Evolutionary conservation across 2,797 vertebrate genomes (phyloP).

Genomic region (Sternarchorhynchus goeldii): DNA sequence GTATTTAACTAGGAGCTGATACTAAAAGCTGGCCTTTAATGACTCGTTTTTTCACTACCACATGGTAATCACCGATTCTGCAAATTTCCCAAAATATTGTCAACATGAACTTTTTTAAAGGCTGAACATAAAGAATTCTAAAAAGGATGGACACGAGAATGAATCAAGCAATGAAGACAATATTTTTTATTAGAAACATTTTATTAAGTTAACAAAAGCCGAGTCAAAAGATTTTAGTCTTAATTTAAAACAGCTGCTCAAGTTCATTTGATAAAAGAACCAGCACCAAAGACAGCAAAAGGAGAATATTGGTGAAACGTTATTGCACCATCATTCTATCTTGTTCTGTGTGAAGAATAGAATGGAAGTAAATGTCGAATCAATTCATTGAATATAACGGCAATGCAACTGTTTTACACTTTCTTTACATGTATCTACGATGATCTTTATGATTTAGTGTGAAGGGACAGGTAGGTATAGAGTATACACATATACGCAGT

Average conservation of each 20-base stretch:
- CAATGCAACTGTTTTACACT: slow-evolving; percentile 25
- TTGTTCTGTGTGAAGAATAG: slow-evolving; percentile 62
- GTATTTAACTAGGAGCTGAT: too few species aligned
- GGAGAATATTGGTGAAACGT: slow-evolving; percentile 61
- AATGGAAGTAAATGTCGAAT: slow-evolving; percentile 46
- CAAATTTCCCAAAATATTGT: neutral
- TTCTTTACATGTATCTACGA: slow-evolving; percentile 10
- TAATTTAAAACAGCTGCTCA: slow-evolving; percentile 71
- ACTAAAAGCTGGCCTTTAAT: too few species aligned
- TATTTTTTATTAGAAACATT: slow-evolving; percentile 62
- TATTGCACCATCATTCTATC: slow-evolving; percentile 78
- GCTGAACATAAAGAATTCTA: neutral
- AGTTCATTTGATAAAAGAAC: slow-evolving; percentile 76
- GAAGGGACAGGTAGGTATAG: slow-evolving; percentile 26
- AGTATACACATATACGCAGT: neutral
- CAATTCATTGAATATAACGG: slow-evolving; percentile 36
- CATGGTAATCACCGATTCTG: neutral
- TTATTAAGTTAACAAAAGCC: slow-evolving; percentile 76
- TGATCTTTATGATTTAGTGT: slow-evolving; percentile 33
- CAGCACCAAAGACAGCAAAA: slow-evolving; percentile 76
- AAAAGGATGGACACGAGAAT: slow-evolving; percentile 16
- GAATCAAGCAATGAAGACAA: neutral
- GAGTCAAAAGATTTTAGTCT: slow-evolving; percentile 66
- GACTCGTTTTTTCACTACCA: too few species aligned
- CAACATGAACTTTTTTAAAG: slow-evolving; percentile 9